A percentile compares a stretch with the other conserved stretches of the same genome.
Conservation (phyloP, 2,888 invertebrate genomes). For the Crioceris asparagi region DNA sequence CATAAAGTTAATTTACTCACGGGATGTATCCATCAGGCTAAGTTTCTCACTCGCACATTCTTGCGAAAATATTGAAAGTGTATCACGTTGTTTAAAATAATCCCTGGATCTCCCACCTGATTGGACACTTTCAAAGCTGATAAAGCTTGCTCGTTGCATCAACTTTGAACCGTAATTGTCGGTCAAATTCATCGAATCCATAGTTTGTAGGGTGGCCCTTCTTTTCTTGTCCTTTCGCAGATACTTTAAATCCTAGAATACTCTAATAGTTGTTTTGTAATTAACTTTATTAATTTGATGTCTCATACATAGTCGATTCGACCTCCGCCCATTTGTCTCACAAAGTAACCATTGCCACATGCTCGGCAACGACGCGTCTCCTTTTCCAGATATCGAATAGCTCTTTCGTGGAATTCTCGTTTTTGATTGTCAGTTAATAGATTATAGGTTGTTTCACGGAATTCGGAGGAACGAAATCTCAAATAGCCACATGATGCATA, state of each 20-base stretch:
- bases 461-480: constrained; percentile 46
- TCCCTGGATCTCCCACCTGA: constrained; percentile 6
- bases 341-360: constrained; percentile 49
- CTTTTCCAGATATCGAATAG: constrained; percentile 47
- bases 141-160: constrained; percentile 8
- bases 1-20: too few species aligned
- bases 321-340: constrained; percentile 37
- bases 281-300: neutral
- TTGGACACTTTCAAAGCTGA: constrained; percentile 9
- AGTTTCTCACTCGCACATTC: too few species aligned
- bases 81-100: constrained; percentile 2
- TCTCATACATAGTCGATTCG: constrained; percentile 27
- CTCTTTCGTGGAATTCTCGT: constrained; percentile 48
- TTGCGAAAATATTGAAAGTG: too few species aligned
- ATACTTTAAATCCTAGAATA: neutral
- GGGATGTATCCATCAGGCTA: too few species aligned
- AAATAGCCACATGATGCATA: constrained; percentile 54
- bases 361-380: constrained; percentile 46
- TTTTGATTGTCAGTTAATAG: constrained; percentile 52
- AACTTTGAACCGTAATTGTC: constrained; percentile 4
- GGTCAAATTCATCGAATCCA: neutral
- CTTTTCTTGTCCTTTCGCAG: neutral
- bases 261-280: neutral
- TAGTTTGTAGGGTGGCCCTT: neutral
- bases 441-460: constrained; percentile 50